Percentiles rank a stretch among this genome's conserved stretches.
Evolutionary conservation across 2,888 invertebrate species (phyloP).

Genomic region (Drosophila eohydei): DNA sequence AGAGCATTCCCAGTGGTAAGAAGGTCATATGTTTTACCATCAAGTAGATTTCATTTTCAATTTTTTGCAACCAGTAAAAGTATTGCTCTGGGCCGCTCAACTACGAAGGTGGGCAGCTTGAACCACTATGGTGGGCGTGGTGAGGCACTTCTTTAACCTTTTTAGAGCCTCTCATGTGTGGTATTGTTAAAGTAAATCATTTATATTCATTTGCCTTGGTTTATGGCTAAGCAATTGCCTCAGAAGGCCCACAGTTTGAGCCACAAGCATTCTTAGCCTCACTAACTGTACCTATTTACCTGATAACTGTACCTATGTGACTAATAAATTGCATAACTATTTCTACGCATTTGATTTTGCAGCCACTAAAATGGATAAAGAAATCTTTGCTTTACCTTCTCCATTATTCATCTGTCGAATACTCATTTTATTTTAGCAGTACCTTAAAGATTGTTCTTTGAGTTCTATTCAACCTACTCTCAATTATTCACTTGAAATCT

Average conservation of each 20-base stretch:
- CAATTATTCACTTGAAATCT: no score
- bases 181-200: background rate
- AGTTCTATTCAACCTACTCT: no score
- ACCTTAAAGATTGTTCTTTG: no score
- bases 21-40: conserved; percentile 19
- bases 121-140: background rate
- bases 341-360: background rate
- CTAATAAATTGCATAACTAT: background rate
- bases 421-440: no score
- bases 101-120: background rate
- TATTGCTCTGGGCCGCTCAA: background rate
- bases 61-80: background rate
- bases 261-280: background rate
- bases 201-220: background rate
- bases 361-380: background rate
- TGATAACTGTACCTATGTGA: background rate
- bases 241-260: no score
- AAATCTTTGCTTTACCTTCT: background rate
- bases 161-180: background rate
- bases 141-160: background rate
- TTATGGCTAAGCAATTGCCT: background rate
- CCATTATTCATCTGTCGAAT: no score
- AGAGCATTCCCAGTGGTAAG: conserved; percentile 13
- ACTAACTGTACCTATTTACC: background rate
- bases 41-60: conserved; percentile 5